Base-by-base conservation (phyloP, 2,888 invertebrate genomes). In the Sesia bembeciformis region DNA sequence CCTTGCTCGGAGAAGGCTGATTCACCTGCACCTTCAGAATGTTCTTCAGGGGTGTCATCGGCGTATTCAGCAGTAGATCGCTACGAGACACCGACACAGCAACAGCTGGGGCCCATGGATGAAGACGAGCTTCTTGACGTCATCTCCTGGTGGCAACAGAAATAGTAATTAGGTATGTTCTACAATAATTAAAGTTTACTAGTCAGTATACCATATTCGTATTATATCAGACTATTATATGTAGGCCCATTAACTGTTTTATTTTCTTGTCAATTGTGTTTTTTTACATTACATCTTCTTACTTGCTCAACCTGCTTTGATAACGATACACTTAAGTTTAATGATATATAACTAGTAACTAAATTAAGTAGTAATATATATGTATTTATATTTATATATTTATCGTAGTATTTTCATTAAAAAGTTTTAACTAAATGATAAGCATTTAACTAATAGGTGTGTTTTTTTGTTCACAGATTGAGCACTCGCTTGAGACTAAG, bases 61-160 rank as follows among this genome's bases (percentile, higher is more conserved):
- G 76, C 87, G 5, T 89, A 89, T 59, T 89, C 89, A 40, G 74
- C 81, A 52, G 83, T 81, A 50, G 87, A 90, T 63, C 76, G 86
- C 55, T 84, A 88, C 62, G 86, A 88, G 61, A 78, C 75, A 59
- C 74, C 83, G 4, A 71, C 82, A 53, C 89, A 90, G 58, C 90
- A 91, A 52, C 87, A 91, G 61, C 87, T 92, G 58, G 95, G 94
- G 57, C 93, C 95, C 4, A 95, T 95, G 90, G 96, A 96, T 72
- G 96, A 96, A 76, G 97, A 97, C 65, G 96, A 96, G 70, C 92
- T 97, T 4, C 90, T 97, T 42, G 97, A 97, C 69, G 95, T 94
- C 62, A 95, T 96, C 66, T 94, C 94, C 53, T 94, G 94, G 91
- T 96, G 95, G 95, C 95, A 95, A 73, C 94, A 95, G 74, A 92